phyloP scores from a whole-genome alignment of 2,113 vertebrate species.

The Ivindomyrus marchei region DNA sequence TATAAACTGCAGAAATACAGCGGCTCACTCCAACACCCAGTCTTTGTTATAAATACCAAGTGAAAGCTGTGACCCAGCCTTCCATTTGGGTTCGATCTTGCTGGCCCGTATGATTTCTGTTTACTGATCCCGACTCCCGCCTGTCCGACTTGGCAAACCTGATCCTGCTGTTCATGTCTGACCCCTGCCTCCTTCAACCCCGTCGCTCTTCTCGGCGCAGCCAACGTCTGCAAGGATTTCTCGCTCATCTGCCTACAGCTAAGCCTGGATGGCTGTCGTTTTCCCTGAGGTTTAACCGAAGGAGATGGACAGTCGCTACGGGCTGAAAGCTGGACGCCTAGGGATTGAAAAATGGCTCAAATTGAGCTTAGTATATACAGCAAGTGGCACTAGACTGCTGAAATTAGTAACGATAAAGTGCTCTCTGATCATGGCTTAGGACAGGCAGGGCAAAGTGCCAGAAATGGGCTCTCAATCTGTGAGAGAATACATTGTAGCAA shows the following conservation, averaged over 20 bases:
- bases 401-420: background rate
- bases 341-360: background rate
- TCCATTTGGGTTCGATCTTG: background rate
- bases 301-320: background rate
- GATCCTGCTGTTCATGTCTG: background rate
- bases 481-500: background rate
- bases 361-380: background rate
- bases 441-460: background rate
- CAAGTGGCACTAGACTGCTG: background rate
- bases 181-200: background rate
- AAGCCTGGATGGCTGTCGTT: background rate
- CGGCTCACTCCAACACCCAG: background rate
- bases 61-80: background rate
- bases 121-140: background rate
- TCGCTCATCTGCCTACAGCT: background rate
- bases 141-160: background rate
- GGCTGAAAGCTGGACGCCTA: background rate
- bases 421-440: background rate
- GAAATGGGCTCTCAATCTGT: background rate
- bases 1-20: background rate
- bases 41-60: background rate
- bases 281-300: background rate
- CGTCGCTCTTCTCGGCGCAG: background rate
- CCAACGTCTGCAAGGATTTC: background rate
- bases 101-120: background rate